These are phyloP conservation scores for Sciurus vulgaris DNA, from an alignment of 2,797 vertebrate genomes.

Conservation along the genomic window DNA sequence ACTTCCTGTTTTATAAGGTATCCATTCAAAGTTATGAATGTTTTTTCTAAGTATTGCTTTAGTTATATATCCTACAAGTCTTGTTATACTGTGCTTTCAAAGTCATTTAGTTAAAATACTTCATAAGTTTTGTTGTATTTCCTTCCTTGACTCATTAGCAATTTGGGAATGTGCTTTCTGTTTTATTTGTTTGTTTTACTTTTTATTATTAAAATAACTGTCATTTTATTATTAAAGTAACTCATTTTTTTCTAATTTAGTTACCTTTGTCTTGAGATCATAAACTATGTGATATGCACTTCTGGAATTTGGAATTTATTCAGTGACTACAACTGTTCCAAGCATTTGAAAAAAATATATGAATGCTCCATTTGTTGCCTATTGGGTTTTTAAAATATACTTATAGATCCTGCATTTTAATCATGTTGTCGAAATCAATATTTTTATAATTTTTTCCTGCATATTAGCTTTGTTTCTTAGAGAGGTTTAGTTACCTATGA, in stretches of 20 bases:
- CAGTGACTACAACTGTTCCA: too few species aligned
- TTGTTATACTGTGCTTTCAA: not conserved
- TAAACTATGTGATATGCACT: not conserved
- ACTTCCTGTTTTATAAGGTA: not conserved
- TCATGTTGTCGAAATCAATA: not conserved
- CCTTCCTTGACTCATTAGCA: not conserved
- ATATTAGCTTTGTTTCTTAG: not conserved
- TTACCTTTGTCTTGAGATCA: not conserved
- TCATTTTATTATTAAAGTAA: not conserved
- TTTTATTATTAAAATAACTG: not conserved
- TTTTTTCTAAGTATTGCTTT: not conserved
- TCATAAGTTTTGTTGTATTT: not conserved
- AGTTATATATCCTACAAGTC: not conserved
- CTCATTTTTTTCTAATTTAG: not conserved
- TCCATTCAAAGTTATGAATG: not conserved
- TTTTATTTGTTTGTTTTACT: not conserved
- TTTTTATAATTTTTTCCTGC: not conserved
- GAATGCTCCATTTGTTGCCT: fast-evolving
- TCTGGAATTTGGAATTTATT: not conserved
- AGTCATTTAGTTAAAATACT: not conserved
- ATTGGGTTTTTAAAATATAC: not conserved
- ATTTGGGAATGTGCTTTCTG: not conserved
- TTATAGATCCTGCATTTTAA: not conserved
- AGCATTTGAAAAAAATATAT: not conserved
- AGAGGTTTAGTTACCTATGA: too few species aligned